phyloP scores from a whole-genome alignment of 2,113 vertebrate species.

The Mirounga angustirostris region DNA sequence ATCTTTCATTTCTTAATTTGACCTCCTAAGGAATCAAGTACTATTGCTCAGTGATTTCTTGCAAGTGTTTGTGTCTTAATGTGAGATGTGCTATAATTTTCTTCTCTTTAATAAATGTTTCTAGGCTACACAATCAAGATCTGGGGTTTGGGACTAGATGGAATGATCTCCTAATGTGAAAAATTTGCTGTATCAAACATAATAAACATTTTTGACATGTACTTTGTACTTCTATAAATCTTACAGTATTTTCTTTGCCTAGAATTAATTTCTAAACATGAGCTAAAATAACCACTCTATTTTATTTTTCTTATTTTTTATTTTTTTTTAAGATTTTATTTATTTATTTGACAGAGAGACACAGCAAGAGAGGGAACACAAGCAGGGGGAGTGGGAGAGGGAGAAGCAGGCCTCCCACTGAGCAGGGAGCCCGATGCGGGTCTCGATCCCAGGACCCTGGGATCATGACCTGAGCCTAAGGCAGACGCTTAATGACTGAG shows the following conservation, averaged over 20 bases:
- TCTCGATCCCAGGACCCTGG: too few species aligned
- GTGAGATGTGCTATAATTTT: conserved; percentile 54
- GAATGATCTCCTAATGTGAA: conserved; percentile 71
- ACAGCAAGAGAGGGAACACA: too few species aligned
- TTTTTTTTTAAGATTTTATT: too few species aligned
- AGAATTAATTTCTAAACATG: conserved; percentile 37
- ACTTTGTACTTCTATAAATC: conserved; percentile 28
- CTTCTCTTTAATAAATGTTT: conserved; percentile 53
- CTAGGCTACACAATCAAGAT: conserved; percentile 44
- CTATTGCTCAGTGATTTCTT: conserved; percentile 67
- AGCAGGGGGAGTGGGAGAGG: too few species aligned
- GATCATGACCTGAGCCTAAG: too few species aligned
- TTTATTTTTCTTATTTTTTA: neutral
- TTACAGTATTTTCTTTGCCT: conserved; percentile 48
- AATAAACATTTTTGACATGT: conserved; percentile 81
- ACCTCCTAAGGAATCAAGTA: conserved; percentile 9
- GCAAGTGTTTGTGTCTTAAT: conserved; percentile 64
- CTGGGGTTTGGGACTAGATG: neutral
- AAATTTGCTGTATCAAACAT: conserved; percentile 67
- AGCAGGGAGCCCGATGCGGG: too few species aligned
- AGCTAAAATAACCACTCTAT: conserved; percentile 3
- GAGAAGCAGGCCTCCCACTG: too few species aligned
- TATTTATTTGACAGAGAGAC: too few species aligned
- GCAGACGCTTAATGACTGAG: too few species aligned
- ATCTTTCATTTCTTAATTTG: conserved; percentile 60